Percentiles rank a stretch among this genome's conserved stretches.
Conservation (phyloP, 2,113 vertebrate species). For the Anarrhichthys ocellatus region DNA sequence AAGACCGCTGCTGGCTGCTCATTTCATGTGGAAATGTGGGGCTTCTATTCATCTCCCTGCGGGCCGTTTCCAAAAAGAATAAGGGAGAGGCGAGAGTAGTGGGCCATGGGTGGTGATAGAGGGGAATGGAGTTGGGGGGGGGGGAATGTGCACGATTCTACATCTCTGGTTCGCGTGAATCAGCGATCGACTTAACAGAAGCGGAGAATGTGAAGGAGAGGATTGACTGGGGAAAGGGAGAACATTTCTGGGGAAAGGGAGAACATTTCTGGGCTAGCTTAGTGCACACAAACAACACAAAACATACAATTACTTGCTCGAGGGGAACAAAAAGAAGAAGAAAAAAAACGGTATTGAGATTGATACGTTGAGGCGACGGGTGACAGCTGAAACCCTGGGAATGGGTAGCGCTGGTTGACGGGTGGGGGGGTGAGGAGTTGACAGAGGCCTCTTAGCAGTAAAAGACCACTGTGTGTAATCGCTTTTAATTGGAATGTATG, state of each 20-base stretch:
- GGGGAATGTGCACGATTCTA: constrained; percentile 54
- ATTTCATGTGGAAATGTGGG: constrained; percentile 81
- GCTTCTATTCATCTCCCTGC: constrained; percentile 75
- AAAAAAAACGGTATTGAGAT: constrained; percentile 58
- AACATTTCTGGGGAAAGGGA: not conserved
- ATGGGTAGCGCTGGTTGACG: constrained; percentile 52
- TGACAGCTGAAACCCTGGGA: constrained; percentile 78
- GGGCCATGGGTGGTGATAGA: constrained; percentile 45
- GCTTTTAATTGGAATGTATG: constrained; percentile 78
- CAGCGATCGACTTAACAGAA: constrained; percentile 34
- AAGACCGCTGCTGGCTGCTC: constrained; percentile 72
- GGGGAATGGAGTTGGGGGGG: constrained; percentile 10
- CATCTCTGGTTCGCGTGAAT: constrained; percentile 61
- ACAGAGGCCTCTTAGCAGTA: constrained; percentile 71
- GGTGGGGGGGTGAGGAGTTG: constrained; percentile 57
- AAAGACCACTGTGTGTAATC: constrained; percentile 75
- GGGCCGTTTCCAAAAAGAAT: constrained; percentile 66
- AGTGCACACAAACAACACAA: constrained; percentile 38
- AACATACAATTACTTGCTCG: constrained; percentile 48
- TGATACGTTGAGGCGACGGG: constrained; percentile 55
- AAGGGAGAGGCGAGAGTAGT: constrained; percentile 41
- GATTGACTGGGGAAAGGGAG: not conserved
- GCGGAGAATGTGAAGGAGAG: constrained; percentile 3
- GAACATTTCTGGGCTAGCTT: constrained; percentile 38
- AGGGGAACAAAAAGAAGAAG: not conserved